Conservation (phyloP, 2,113 vertebrate species). For the Urocolius indicus region DNA sequence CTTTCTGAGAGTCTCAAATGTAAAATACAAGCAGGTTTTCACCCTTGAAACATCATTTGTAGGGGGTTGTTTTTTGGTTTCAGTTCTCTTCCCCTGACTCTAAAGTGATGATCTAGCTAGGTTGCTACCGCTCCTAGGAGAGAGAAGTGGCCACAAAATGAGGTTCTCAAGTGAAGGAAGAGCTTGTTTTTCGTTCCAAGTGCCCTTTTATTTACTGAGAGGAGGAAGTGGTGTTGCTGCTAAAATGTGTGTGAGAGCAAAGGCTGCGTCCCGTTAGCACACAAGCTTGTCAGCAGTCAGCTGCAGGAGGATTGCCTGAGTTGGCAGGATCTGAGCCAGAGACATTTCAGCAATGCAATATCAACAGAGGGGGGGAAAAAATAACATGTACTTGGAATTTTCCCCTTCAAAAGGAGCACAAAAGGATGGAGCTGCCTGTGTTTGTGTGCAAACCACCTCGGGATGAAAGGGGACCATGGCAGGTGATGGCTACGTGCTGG, state of each 20-base stretch:
- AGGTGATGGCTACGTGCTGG: not conserved
- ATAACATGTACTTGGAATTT: not conserved
- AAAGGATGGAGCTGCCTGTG: not conserved
- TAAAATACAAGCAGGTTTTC: not conserved
- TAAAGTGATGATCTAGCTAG: constrained; percentile 1
- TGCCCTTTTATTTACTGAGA: constrained; percentile 30
- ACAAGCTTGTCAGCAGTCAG: constrained; percentile 41
- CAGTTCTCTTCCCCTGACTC: not conserved
- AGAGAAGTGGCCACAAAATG: constrained; percentile 11
- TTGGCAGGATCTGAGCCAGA: constrained; percentile 47
- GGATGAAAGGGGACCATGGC: not conserved
- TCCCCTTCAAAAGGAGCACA: not conserved
- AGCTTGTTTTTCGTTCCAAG: constrained; percentile 44
- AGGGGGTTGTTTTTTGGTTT: not conserved
- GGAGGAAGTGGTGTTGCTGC: constrained; percentile 46
- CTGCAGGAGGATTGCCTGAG: constrained; percentile 38
- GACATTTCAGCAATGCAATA: not conserved
- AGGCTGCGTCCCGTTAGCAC: constrained; percentile 15
- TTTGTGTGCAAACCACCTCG: not conserved
- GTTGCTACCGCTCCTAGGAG: not conserved
- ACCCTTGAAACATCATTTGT: not conserved
- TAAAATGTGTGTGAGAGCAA: constrained; percentile 20
- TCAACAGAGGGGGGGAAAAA: not conserved
- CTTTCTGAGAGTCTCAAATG: not conserved
- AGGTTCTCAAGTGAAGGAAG: constrained; percentile 22